Conservation (phyloP, 2,113 vertebrate species). For the Chaetorhynchus papuensis region DNA sequence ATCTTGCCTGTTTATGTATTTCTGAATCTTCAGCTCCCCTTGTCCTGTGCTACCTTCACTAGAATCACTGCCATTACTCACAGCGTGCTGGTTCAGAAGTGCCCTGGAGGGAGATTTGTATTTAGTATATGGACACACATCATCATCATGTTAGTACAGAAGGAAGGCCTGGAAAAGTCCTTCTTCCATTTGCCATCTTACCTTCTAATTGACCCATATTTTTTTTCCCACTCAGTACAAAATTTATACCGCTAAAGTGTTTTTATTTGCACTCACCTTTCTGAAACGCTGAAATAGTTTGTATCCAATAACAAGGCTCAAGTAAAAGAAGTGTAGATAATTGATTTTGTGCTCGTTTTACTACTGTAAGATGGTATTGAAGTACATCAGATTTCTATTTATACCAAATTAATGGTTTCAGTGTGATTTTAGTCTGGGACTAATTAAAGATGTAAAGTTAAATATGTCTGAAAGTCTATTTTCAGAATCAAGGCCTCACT, state of each 20-base stretch:
- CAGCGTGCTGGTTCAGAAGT: not conserved
- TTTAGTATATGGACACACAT: not conserved
- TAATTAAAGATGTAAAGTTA: not conserved
- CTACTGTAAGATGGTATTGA: not conserved
- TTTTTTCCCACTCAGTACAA: not conserved
- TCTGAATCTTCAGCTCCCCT: not conserved
- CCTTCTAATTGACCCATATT: not conserved
- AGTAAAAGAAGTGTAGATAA: not conserved
- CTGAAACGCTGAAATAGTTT: not conserved
- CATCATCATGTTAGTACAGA: not conserved
- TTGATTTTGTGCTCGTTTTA: not conserved
- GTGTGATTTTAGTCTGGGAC: not conserved
- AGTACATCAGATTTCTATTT: not conserved
- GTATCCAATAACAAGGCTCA: not conserved
- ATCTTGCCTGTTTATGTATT: not conserved
- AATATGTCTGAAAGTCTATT: not conserved
- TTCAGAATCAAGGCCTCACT: not conserved
- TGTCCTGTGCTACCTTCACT: not conserved
- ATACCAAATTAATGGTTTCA: not conserved
- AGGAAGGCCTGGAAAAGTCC: not conserved
- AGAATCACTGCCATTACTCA: not conserved
- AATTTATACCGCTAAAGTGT: not conserved
- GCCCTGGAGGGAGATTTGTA: not conserved
- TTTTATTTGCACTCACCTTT: not conserved
- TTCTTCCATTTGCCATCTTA: not conserved